A percentile compares a stretch with the other conserved stretches of the same genome.
Evolutionary conservation across 2,797 vertebrate genomes (phyloP).

Genomic region (Falco naumanni): DNA sequence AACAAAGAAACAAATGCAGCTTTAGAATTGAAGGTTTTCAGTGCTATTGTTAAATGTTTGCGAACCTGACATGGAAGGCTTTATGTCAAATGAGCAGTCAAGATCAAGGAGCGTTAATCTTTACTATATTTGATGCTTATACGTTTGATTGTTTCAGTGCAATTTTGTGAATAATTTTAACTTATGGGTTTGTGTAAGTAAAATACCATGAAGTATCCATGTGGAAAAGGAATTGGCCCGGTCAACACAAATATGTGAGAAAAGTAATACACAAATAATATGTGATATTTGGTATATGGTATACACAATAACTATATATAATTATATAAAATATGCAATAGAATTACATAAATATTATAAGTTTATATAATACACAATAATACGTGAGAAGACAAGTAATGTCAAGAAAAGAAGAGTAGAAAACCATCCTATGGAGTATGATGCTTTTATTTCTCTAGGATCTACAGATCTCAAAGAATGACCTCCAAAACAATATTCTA

Average conservation of each 20-base stretch:
- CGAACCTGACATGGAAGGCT: not conserved
- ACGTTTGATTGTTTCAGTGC: not conserved
- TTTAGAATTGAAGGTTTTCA: slow-evolving; percentile 1
- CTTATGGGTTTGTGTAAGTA: not conserved
- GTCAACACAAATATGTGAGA: not conserved
- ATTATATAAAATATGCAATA: too few relatives aligned
- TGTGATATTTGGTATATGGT: too few relatives aligned
- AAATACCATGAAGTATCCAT: not conserved
- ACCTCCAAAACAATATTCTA: not conserved
- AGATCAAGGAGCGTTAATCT: not conserved
- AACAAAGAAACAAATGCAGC: not conserved
- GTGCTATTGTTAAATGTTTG: not conserved
- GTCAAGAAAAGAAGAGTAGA: not conserved
- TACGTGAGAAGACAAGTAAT: not conserved
- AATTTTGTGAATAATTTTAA: not conserved
- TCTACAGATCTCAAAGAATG: not conserved
- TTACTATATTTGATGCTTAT: not conserved
- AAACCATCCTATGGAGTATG: not conserved
- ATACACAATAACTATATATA: too few relatives aligned
- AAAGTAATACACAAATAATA: too few relatives aligned
- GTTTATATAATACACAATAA: too few relatives aligned
- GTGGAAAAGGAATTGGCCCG: not conserved
- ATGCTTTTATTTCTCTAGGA: not conserved
- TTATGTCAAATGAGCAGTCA: not conserved
- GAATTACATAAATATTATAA: too few relatives aligned